Conservation (phyloP, 2,888 invertebrate genomes). For the Sarcophaga carnaria region DNA sequence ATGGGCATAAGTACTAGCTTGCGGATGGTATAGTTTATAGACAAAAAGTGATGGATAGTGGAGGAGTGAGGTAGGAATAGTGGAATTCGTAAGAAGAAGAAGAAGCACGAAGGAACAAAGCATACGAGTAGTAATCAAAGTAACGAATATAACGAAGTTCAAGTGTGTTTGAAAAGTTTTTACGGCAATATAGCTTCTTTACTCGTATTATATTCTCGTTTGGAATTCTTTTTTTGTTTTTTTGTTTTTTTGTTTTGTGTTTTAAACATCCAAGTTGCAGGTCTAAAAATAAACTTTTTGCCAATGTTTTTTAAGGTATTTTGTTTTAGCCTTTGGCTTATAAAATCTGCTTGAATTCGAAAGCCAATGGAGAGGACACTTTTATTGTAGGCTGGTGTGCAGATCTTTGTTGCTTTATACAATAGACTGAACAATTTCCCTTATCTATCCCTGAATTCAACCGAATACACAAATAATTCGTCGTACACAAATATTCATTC, state of each 20-base stretch:
- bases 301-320: conserved; percentile 76
- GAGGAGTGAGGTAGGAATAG: background rate
- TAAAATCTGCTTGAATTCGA: conserved; percentile 48
- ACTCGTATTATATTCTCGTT: conserved; percentile 54
- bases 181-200: conserved; percentile 24
- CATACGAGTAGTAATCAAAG: conserved; percentile 43
- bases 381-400: conserved; percentile 42
- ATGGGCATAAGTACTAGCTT: background rate
- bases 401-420: conserved; percentile 29
- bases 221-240: conserved; percentile 28
- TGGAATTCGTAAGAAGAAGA: conserved; percentile 36
- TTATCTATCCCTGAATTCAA: background rate
- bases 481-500: conserved; percentile 40
- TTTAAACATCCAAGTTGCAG: background rate
- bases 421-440: background rate
- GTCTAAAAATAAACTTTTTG: conserved; percentile 77
- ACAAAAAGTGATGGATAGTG: background rate
- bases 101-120: conserved; percentile 27
- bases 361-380: conserved; percentile 54
- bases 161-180: conserved; percentile 45
- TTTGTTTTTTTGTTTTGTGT: background rate
- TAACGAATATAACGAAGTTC: conserved; percentile 47
- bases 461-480: background rate
- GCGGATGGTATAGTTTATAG: background rate
- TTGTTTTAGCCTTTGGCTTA: conserved; percentile 77